A percentile compares a stretch with the other conserved stretches of the same genome.
Evolutionary conservation across 2,888 invertebrate genomes (phyloP).

Genomic region (Erannis defoliaria): DNA sequence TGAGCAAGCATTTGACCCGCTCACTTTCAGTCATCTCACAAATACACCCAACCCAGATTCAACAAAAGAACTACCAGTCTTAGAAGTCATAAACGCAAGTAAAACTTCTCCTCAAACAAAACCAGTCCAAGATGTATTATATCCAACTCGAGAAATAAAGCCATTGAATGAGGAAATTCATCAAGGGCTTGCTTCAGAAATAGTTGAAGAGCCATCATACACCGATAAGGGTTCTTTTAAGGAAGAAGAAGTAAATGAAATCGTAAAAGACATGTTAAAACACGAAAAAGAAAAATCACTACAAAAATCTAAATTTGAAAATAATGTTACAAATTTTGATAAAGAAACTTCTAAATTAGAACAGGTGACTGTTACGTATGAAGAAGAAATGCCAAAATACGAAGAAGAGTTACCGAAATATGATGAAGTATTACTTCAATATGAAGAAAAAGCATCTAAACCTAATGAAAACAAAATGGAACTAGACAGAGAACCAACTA

Average conservation of each 20-base stretch:
- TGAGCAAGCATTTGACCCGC: conserved; percentile 37
- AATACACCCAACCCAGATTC: conserved; percentile 39
- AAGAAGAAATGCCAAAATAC: background rate
- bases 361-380: no score
- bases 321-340: conserved; percentile 2
- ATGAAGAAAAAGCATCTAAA: background rate
- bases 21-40: conserved; percentile 13
- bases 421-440: background rate
- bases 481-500: conserved; percentile 5
- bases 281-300: conserved; percentile 3
- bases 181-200: conserved; percentile 14
- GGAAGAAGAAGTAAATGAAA: conserved; percentile 1
- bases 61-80: conserved; percentile 32
- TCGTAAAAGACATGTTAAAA: conserved; percentile 14
- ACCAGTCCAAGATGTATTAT: conserved; percentile 59
- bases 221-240: conserved; percentile 27
- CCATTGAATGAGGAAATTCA: conserved; percentile 56
- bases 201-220: conserved; percentile 21
- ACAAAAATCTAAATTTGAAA: conserved; percentile 13
- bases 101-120: conserved; percentile 26
- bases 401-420: background rate
- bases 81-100: conserved; percentile 39
- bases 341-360: conserved; percentile 6
- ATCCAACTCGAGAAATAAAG: conserved; percentile 72
- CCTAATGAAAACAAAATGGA: background rate